These are phyloP conservation scores for Aphrophora alni DNA, from an alignment of 2,888 invertebrate genomes.

Conservation along the genomic window DNA sequence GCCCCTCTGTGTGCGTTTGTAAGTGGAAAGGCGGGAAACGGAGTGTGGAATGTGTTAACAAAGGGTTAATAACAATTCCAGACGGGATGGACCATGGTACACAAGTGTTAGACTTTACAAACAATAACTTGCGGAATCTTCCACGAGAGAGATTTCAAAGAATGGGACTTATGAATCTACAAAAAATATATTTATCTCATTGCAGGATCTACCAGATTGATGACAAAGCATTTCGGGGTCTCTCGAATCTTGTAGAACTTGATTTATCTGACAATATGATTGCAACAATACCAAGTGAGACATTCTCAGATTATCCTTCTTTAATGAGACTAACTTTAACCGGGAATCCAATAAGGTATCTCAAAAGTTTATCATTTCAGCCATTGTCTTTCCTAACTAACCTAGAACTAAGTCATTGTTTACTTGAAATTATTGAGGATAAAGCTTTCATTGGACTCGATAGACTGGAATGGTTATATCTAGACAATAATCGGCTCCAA, in stretches of 20 bases:
- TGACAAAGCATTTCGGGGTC: slow-evolving; percentile 79
- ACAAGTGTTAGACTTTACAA: slow-evolving; percentile 85
- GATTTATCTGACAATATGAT: slow-evolving; percentile 85
- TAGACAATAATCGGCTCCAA: slow-evolving; percentile 81
- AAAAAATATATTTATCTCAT: slow-evolving; percentile 81
- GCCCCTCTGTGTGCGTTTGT: slow-evolving; percentile 82
- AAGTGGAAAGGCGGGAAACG: slow-evolving; percentile 94
- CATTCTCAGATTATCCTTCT: slow-evolving; percentile 78
- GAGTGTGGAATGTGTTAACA: slow-evolving; percentile 85
- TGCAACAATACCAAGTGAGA: slow-evolving; percentile 76
- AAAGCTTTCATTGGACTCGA: slow-evolving; percentile 82
- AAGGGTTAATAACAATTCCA: slow-evolving; percentile 77
- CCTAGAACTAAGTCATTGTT: slow-evolving; percentile 82
- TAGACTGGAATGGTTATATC: slow-evolving; percentile 81
- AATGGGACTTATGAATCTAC: slow-evolving; percentile 81
- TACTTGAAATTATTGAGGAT: slow-evolving; percentile 76
- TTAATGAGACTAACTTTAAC: slow-evolving; percentile 83
- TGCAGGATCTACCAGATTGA: slow-evolving; percentile 82
- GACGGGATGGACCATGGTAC: slow-evolving; percentile 82
- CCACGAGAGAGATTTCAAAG: slow-evolving; percentile 80
- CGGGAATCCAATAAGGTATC: slow-evolving; percentile 79
- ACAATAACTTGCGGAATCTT: slow-evolving; percentile 77
- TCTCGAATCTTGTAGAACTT: slow-evolving; percentile 86
- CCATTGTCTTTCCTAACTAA: slow-evolving; percentile 77
- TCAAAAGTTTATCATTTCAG: slow-evolving; percentile 75